Conservation (phyloP, 1,140 invertebrate genomes). For the Drosophila ambigua region DNA sequence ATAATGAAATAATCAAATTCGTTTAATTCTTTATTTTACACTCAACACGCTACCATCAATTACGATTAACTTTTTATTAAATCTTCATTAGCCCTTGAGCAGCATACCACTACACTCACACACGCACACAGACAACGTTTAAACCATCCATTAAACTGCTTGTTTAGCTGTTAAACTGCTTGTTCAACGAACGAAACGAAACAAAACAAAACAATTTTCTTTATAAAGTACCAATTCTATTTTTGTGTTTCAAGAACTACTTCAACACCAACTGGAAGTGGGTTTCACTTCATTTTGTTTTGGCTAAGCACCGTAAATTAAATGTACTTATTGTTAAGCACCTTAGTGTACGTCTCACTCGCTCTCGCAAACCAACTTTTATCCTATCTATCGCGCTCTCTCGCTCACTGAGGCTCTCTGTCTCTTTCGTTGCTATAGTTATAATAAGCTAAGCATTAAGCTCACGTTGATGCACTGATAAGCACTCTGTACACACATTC, state of each 20-base stretch:
- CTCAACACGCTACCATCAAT: background rate
- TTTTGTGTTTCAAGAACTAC: constrained; percentile 42
- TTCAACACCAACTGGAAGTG: constrained; percentile 46
- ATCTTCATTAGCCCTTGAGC: no score
- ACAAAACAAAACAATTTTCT: constrained; percentile 34
- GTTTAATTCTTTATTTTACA: background rate
- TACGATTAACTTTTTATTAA: no score
- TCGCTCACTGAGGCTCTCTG: background rate
- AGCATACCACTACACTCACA: no score
- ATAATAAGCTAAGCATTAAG: constrained; percentile 69
- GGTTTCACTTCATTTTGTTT: constrained; percentile 56
- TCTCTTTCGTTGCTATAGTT: constrained; percentile 21
- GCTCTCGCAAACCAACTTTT: background rate
- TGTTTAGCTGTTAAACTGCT: constrained; percentile 71
- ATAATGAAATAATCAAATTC: background rate
- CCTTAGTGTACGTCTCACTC: constrained; percentile 58
- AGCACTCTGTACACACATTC: constrained; percentile 27
- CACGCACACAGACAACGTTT: constrained; percentile 6
- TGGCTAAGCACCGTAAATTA: constrained; percentile 66
- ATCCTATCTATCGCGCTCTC: background rate
- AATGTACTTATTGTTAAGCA: constrained; percentile 73
- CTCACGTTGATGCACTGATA: constrained; percentile 35
- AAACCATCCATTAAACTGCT: constrained; percentile 41
- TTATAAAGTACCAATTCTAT: constrained; percentile 52
- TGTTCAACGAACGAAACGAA: constrained; percentile 32